A percentile compares a stretch with the other conserved stretches of the same genome.
Conservation (phyloP, 2,888 invertebrate genomes). For the Oligia fasciuncula region DNA sequence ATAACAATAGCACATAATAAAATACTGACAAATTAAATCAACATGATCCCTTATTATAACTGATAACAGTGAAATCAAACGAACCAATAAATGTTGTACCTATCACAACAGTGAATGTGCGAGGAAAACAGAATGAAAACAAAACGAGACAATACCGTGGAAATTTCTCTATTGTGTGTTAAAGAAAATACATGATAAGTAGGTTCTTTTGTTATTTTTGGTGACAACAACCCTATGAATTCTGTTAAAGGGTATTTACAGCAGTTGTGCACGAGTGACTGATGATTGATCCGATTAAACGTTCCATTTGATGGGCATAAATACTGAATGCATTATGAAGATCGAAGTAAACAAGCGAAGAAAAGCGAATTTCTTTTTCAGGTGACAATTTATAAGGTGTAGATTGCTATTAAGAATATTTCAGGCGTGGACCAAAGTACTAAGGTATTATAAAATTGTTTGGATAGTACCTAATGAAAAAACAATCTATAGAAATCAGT, state of each 20-base stretch:
- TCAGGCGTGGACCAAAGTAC: neutral
- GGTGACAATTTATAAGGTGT: too few species aligned
- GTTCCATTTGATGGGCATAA: too few species aligned
- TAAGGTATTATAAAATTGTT: neutral
- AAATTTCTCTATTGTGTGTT: neutral
- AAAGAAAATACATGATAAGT: neutral
- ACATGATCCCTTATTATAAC: slow-evolving; percentile 12
- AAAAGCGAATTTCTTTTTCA: neutral
- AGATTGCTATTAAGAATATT: neutral
- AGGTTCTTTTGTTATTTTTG: slow-evolving; percentile 3
- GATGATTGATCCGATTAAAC: neutral
- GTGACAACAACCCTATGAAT: neutral
- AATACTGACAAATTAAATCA: slow-evolving; percentile 11
- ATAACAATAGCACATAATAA: neutral
- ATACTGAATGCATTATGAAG: neutral
- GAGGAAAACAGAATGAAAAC: slow-evolving; percentile 1
- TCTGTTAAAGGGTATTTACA: neutral
- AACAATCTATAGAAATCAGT: neutral
- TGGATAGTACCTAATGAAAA: neutral
- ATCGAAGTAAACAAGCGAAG: neutral
- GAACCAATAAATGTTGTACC: slow-evolving; percentile 1
- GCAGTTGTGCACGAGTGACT: neutral
- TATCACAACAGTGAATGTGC: slow-evolving; percentile 12
- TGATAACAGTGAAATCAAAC: slow-evolving; percentile 23
- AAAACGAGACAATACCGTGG: neutral